These are phyloP conservation scores for Onychostoma macrolepis DNA, from an alignment of 2,113 vertebrate genomes.

Conservation along the genomic window DNA sequence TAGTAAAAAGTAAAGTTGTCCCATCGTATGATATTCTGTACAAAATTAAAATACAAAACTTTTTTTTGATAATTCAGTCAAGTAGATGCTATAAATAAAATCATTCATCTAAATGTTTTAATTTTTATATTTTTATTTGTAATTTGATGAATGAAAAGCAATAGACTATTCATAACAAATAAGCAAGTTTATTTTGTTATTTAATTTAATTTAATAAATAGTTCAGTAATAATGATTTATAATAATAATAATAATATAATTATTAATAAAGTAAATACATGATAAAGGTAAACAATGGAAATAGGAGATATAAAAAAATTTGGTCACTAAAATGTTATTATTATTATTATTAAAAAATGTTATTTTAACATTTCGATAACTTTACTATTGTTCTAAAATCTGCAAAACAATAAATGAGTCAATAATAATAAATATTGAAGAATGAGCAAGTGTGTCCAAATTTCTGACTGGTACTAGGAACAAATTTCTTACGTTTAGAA, in stretches of 20 bases:
- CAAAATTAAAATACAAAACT: too few species aligned
- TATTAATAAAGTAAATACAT: background rate
- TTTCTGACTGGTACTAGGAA: background rate
- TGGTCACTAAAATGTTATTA: background rate
- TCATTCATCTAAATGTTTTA: too few species aligned
- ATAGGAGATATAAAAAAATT: too few species aligned
- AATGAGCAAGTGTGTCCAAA: background rate
- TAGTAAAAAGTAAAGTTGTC: background rate
- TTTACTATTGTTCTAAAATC: background rate
- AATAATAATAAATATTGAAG: background rate
- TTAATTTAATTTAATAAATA: background rate
- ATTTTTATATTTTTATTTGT: too few species aligned
- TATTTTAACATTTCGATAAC: background rate
- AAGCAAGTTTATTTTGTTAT: too few species aligned
- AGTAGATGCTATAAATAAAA: too few species aligned
- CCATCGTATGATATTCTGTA: too few species aligned
- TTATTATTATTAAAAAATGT: background rate
- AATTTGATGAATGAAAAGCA: too few species aligned
- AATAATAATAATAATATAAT: too few species aligned
- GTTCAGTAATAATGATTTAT: too few species aligned
- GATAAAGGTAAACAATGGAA: background rate
- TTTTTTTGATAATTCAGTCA: too few species aligned
- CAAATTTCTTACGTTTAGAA: conserved; percentile 1
- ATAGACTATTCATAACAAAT: too few species aligned
- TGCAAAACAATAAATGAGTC: background rate